Percentiles rank a stretch among this genome's conserved stretches.
Evolutionary conservation across 2,888 invertebrate genomes (phyloP).

Genomic region (Trisateles emortualis): DNA sequence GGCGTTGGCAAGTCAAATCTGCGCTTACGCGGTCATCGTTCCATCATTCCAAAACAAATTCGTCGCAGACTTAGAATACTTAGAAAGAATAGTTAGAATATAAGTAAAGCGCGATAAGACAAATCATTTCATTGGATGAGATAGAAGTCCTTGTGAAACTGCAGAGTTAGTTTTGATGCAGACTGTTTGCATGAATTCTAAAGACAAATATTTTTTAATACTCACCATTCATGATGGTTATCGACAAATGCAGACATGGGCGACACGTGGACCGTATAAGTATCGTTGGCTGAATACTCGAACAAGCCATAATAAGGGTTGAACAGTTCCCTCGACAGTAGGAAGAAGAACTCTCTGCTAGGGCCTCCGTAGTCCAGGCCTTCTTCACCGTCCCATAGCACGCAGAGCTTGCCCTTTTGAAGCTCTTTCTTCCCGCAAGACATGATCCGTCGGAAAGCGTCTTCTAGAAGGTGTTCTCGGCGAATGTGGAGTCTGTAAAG

Average conservation of each 20-base stretch:
- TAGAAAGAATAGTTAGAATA: too few relatives aligned
- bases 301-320: constrained; percentile 99
- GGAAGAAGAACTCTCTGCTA: constrained; percentile 98
- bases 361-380: constrained; percentile 99
- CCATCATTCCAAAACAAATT: too few relatives aligned
- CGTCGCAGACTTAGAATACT: too few relatives aligned
- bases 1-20: too few relatives aligned
- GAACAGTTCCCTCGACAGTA: constrained; percentile 98
- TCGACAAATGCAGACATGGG: constrained; percentile 99
- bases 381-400: constrained; percentile 98
- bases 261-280: constrained; percentile 97
- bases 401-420: constrained; percentile 97
- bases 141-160: too few relatives aligned
- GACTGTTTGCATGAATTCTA: too few relatives aligned
- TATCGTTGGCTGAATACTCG: constrained; percentile 99
- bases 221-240: constrained; percentile 97
- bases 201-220: constrained; percentile 23
- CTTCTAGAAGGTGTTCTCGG: constrained; percentile 97
- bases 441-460: constrained; percentile 98
- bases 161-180: too few relatives aligned
- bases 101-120: too few relatives aligned
- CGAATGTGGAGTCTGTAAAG: constrained; percentile 94
- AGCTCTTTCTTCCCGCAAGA: constrained; percentile 97
- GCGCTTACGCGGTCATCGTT: too few relatives aligned
- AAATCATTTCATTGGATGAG: too few relatives aligned